These are phyloP conservation scores for Sceloporus undulatus DNA, from an alignment of 2,113 vertebrate genomes.

Conservation along the genomic window DNA sequence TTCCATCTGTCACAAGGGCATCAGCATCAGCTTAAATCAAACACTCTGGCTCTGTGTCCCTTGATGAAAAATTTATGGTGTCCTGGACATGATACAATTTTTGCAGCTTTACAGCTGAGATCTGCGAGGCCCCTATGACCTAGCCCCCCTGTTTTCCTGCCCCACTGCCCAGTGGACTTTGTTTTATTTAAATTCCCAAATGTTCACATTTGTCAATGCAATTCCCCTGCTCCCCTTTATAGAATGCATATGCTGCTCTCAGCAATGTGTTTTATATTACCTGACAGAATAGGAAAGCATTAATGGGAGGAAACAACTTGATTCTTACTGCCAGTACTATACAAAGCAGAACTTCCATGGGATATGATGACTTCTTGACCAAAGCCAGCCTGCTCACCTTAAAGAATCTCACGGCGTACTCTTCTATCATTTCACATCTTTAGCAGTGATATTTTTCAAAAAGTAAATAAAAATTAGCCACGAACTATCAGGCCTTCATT, in stretches of 20 bases:
- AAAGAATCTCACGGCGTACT: neutral
- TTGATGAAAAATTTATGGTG: slow-evolving; percentile 72
- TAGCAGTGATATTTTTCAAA: neutral
- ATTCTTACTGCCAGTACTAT: slow-evolving; percentile 66
- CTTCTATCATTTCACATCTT: slow-evolving; percentile 25
- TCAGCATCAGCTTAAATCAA: slow-evolving; percentile 70
- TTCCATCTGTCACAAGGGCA: slow-evolving; percentile 66
- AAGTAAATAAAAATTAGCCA: neutral
- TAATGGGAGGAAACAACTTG: slow-evolving; percentile 73
- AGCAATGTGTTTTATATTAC: slow-evolving; percentile 83
- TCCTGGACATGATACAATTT: slow-evolving; percentile 74
- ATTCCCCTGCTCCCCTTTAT: slow-evolving; percentile 61
- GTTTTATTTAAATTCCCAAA: slow-evolving; percentile 80
- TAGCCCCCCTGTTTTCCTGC: slow-evolving; percentile 60
- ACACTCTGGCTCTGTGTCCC: slow-evolving; percentile 62
- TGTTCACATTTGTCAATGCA: slow-evolving; percentile 66
- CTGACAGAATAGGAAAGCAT: slow-evolving; percentile 71
- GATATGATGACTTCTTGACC: slow-evolving; percentile 46
- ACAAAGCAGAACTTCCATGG: slow-evolving; percentile 66
- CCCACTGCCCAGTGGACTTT: slow-evolving; percentile 65
- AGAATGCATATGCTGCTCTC: slow-evolving; percentile 70
- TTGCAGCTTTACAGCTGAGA: slow-evolving; percentile 80
- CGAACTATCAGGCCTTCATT: slow-evolving; percentile 1
- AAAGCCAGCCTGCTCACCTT: slow-evolving; percentile 49
- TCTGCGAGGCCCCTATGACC: slow-evolving; percentile 74